Conservation (phyloP, 2,888 invertebrate genomes). For the Deilephila porcellus region DNA sequence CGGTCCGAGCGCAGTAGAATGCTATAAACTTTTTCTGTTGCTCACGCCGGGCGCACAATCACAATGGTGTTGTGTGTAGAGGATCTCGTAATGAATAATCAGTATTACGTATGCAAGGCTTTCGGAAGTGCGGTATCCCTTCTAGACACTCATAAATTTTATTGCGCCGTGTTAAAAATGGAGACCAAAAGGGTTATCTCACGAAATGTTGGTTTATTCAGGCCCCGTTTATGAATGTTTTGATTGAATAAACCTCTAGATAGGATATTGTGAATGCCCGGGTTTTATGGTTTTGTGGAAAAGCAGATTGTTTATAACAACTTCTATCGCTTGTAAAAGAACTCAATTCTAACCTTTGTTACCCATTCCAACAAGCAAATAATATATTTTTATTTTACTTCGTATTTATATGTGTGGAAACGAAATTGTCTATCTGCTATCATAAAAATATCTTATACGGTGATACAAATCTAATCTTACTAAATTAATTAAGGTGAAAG, state of each 20-base stretch:
- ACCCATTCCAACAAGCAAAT: too few relatives aligned
- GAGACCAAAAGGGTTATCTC: neutral
- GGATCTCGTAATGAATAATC: slow-evolving; percentile 56
- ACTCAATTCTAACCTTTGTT: too few relatives aligned
- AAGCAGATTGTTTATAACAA: too few relatives aligned
- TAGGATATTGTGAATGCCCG: too few relatives aligned
- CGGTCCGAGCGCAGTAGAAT: slow-evolving; percentile 13
- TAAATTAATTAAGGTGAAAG: too few relatives aligned
- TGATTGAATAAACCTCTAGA: slow-evolving; percentile 1
- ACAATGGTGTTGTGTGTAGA: slow-evolving; percentile 40
- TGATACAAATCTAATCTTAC: too few relatives aligned
- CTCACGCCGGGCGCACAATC: slow-evolving; percentile 33
- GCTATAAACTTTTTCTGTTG: slow-evolving; percentile 26
- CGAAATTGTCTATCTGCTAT: too few relatives aligned
- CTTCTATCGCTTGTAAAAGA: too few relatives aligned
- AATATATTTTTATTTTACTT: too few relatives aligned
- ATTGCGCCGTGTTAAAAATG: slow-evolving; percentile 16
- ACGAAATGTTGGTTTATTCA: slow-evolving; percentile 4
- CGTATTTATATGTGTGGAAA: neutral
- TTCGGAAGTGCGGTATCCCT: slow-evolving; percentile 46
- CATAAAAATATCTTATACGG: too few relatives aligned
- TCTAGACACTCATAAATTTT: slow-evolving; percentile 26
- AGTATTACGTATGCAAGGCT: slow-evolving; percentile 54
- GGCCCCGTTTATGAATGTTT: neutral
- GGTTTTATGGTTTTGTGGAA: too few relatives aligned